Base-by-base conservation (phyloP, 2,797 vertebrate genomes). In the Enteromius trimaculatus region DNA sequence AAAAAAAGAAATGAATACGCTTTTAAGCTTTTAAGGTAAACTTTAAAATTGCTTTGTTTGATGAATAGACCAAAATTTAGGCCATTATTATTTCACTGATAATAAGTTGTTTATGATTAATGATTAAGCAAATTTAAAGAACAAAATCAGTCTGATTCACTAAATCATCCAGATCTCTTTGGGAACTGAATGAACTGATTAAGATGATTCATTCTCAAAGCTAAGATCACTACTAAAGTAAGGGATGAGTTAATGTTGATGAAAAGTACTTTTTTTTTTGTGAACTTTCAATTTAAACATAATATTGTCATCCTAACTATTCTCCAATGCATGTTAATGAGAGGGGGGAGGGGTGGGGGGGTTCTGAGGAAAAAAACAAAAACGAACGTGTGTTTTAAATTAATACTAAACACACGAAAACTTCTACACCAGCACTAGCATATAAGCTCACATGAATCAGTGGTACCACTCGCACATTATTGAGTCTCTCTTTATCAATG, bases 401-500 rank as follows among this genome's bases (percentile, higher is more conserved):
- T 21, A 6, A 29, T 26, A 34, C 42, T 8, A 51, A 53, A 5
- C 21, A 68, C 11, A 31, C 69, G 29, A 55, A 9, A 42, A n/a
- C 17, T 1, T 44, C 16, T 19, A 47, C 39, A 47, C 3, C 7
- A 51, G 16, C 23, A 29, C 47, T 17, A 80, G 17, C n/a, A 42
- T 13, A 13, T 29, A 58, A 23, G 7, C 17, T 31, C n/a, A 29
- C 76, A 75, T 47, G 51, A 80, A 69, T 65, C 34, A 66, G 13
- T 58, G 26, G 47, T 58, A 44, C 21, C 60, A 26, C 53, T 75
- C 23, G 13, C 37, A 76, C 23, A 84, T 80, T 66, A 74, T 16
- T 47, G 70, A 68, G 51, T 64, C 68, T 23, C 31, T 76, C 51
- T 62, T 83, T 49, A 77, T 71, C 65, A 53, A 47, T 55, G 42